These are phyloP conservation scores for Hylaeus volcanicus DNA, from an alignment of 1,140 invertebrate genomes.

Conservation along the genomic window DNA sequence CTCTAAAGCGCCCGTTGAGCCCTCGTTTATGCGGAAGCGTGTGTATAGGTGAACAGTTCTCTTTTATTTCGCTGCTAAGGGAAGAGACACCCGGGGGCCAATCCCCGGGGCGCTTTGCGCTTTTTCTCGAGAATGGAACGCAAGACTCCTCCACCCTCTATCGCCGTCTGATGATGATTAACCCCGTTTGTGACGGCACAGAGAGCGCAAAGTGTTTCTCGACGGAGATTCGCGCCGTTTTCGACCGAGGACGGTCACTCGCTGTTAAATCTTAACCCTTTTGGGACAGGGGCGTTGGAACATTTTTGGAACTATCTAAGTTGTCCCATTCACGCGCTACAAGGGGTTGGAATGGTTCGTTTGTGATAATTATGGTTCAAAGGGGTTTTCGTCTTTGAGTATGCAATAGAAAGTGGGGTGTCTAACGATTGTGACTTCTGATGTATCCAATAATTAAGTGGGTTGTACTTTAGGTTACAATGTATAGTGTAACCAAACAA, in stretches of 20 bases:
- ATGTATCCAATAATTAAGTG: too few species aligned
- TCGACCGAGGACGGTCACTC: too few species aligned
- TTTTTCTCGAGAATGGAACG: conserved; percentile 42
- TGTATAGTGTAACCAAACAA: too few species aligned
- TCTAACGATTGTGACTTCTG: too few species aligned
- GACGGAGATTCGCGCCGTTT: background rate
- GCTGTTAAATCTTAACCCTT: background rate
- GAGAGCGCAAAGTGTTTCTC: conserved; percentile 29
- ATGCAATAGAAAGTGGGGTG: too few species aligned
- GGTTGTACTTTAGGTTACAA: too few species aligned
- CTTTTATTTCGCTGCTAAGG: conserved; percentile 36
- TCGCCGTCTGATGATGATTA: conserved; percentile 54
- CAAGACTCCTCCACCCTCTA: conserved; percentile 36
- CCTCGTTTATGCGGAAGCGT: conserved; percentile 59
- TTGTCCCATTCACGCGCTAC: too few species aligned
- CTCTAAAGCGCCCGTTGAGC: conserved; percentile 39
- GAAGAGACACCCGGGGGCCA: conserved; percentile 20
- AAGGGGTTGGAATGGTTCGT: too few species aligned
- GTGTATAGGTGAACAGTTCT: conserved; percentile 48
- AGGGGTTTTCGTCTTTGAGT: too few species aligned
- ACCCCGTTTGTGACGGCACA: conserved; percentile 36
- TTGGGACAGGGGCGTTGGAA: background rate
- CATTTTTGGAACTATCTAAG: background rate
- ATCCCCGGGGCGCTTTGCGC: conserved; percentile 7
- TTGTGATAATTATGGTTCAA: too few species aligned